Conservation (phyloP, 2,888 invertebrate species). For the Macaria notata region DNA sequence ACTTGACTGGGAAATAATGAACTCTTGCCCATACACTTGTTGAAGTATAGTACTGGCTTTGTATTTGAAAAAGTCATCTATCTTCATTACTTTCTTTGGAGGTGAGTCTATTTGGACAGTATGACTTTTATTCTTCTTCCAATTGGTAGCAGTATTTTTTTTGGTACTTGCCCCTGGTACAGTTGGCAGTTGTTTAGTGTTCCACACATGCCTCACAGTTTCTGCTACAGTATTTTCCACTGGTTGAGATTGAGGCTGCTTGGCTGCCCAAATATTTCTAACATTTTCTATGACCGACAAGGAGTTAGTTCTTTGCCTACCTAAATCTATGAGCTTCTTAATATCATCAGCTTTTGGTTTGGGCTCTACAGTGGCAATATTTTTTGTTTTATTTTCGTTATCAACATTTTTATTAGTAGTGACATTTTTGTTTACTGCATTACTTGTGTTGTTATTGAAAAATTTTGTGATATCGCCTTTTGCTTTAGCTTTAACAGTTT, state of each 20-base stretch:
- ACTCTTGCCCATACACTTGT: conserved; percentile 69
- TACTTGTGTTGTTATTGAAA: conserved; percentile 33
- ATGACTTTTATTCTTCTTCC: conserved; percentile 49
- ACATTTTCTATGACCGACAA: conserved; percentile 42
- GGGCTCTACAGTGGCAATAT: conserved; percentile 31
- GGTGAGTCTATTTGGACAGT: conserved; percentile 41
- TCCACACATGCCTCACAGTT: conserved; percentile 51
- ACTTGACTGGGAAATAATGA: conserved; percentile 48
- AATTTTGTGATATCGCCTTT: conserved; percentile 63
- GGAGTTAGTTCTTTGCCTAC: conserved; percentile 32
- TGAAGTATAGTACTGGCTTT: conserved; percentile 56
- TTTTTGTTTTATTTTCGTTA: conserved; percentile 33
- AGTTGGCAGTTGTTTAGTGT: conserved; percentile 42
- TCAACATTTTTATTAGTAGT: conserved; percentile 13
- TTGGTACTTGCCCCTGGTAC: conserved; percentile 14
- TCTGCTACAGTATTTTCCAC: conserved; percentile 32
- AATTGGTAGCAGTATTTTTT: conserved; percentile 23
- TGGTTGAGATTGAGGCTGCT: conserved; percentile 33
- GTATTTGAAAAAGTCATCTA: conserved; percentile 66
- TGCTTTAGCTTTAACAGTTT: conserved; percentile 27
- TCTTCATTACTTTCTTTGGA: conserved; percentile 63
- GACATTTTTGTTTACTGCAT: conserved; percentile 9
- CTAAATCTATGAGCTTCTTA: conserved; percentile 27
- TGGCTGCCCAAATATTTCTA: conserved; percentile 52
- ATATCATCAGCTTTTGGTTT: conserved; percentile 34